A percentile compares a stretch with the other conserved stretches of the same genome.
These are phyloP conservation scores for Volucella zonaria DNA, from an alignment of 2,888 invertebrate species.

Conservation along the genomic window DNA sequence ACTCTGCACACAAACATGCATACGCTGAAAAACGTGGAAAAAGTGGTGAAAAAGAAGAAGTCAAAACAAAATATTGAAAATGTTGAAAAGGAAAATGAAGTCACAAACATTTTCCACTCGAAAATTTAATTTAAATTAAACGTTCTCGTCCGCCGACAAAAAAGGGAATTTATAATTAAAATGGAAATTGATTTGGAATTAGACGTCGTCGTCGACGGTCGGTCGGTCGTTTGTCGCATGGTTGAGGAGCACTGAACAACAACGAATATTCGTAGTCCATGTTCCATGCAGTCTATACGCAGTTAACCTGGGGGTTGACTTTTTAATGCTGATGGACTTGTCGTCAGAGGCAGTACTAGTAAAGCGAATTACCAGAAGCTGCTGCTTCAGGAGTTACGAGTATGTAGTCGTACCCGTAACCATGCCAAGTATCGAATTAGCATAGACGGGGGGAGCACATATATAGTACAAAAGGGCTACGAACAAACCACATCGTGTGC, in stretches of 20 bases:
- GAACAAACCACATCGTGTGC: constrained; percentile 36
- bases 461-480: constrained; percentile 4
- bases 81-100: constrained; percentile 42
- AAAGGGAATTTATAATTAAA: constrained; percentile 72
- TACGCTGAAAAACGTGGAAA: constrained; percentile 14
- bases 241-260: neutral
- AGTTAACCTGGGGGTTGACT: constrained; percentile 7
- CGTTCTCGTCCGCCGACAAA: constrained; percentile 42
- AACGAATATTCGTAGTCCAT: neutral
- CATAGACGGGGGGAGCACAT: constrained; percentile 29
- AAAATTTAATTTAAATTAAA: constrained; percentile 73
- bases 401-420: neutral
- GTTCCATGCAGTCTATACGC: constrained; percentile 27
- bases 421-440: constrained; percentile 43
- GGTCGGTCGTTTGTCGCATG: no score
- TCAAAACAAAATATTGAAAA: constrained; percentile 4
- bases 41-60: constrained; percentile 10
- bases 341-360: neutral
- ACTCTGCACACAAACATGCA: constrained; percentile 42
- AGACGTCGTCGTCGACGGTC: constrained; percentile 17
- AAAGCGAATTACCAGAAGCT: constrained; percentile 6
- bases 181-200: constrained; percentile 72
- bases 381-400: constrained; percentile 15
- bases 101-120: constrained; percentile 73
- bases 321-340: constrained; percentile 36